These are phyloP conservation scores for Hozukius guyotensis DNA, from an alignment of 2,797 vertebrate genomes.

Conservation along the genomic window DNA sequence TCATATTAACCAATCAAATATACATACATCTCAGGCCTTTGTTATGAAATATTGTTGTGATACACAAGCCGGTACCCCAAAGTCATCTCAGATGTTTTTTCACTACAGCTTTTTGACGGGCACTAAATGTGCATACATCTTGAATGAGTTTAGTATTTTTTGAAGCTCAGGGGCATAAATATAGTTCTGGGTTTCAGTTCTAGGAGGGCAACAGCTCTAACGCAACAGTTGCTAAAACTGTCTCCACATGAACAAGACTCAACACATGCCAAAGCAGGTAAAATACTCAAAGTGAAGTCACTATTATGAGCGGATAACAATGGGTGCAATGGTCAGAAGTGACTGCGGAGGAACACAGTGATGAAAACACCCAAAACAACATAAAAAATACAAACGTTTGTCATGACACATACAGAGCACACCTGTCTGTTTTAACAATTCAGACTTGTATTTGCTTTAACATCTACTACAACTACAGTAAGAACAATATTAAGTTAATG, in stretches of 20 bases:
- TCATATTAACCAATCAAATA: constrained; percentile 10
- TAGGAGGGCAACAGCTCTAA: constrained; percentile 7
- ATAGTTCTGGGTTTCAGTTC: constrained; percentile 20
- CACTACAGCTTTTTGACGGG: constrained; percentile 15
- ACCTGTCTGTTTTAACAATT: constrained; percentile 22
- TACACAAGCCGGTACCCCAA: not conserved
- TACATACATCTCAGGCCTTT: constrained; percentile 16
- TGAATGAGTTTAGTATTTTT: constrained; percentile 22
- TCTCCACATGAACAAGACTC: constrained; percentile 33
- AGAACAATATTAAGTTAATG: constrained; percentile 61
- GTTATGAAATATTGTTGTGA: constrained; percentile 11
- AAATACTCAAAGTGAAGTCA: constrained; percentile 26
- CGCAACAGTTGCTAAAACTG: constrained; percentile 2
- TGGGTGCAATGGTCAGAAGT: constrained; percentile 17
- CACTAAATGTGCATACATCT: constrained; percentile 57
- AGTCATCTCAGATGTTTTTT: constrained; percentile 12
- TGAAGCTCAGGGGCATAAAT: constrained; percentile 28
- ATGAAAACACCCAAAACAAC: constrained; percentile 35
- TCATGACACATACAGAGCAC: constrained; percentile 41
- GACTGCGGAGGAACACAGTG: constrained; percentile 24
- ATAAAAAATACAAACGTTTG: constrained; percentile 25
- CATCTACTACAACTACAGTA: constrained; percentile 44
- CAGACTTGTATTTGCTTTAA: constrained; percentile 25
- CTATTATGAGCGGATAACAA: constrained; percentile 26
- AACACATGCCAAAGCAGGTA: constrained; percentile 50